Conservation (phyloP, 2,888 invertebrate genomes). For the Cerastis rubricosa region DNA sequence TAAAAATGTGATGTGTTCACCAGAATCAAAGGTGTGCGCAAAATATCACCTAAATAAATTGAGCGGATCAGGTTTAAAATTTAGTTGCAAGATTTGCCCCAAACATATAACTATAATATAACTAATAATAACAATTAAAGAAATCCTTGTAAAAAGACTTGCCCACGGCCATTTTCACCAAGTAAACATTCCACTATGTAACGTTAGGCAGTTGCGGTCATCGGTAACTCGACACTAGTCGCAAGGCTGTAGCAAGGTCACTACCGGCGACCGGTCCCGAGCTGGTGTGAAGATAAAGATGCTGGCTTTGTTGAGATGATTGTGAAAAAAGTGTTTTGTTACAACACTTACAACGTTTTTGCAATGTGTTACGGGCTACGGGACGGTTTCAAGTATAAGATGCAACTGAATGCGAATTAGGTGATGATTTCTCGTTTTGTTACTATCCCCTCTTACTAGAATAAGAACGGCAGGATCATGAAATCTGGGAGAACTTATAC, state of each 20-base stretch:
- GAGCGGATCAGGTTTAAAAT: too few species aligned
- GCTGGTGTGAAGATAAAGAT: slow-evolving; percentile 26
- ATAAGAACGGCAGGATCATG: background rate
- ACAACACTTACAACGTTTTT: slow-evolving; percentile 1
- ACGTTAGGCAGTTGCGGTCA: slow-evolving; percentile 55
- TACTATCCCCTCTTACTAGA: background rate
- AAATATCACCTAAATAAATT: too few species aligned
- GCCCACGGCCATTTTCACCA: slow-evolving; percentile 11
- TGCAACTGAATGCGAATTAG: background rate
- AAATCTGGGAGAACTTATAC: background rate
- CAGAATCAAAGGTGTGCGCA: too few species aligned
- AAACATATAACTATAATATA: too few species aligned
- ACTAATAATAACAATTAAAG: too few species aligned
- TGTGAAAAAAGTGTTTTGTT: slow-evolving; percentile 39
- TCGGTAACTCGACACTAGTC: slow-evolving; percentile 64
- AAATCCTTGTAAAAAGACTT: background rate
- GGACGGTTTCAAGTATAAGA: background rate
- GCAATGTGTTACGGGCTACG: background rate
- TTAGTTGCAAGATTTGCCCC: too few species aligned
- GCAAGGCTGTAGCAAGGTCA: slow-evolving; percentile 76
- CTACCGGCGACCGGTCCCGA: slow-evolving; percentile 62
- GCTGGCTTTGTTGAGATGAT: slow-evolving; percentile 15
- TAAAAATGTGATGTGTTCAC: too few species aligned
- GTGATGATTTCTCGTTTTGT: background rate
- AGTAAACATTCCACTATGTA: slow-evolving; percentile 44